Conservation (phyloP, 2,797 vertebrate species). For the Borostomias antarcticus region DNA sequence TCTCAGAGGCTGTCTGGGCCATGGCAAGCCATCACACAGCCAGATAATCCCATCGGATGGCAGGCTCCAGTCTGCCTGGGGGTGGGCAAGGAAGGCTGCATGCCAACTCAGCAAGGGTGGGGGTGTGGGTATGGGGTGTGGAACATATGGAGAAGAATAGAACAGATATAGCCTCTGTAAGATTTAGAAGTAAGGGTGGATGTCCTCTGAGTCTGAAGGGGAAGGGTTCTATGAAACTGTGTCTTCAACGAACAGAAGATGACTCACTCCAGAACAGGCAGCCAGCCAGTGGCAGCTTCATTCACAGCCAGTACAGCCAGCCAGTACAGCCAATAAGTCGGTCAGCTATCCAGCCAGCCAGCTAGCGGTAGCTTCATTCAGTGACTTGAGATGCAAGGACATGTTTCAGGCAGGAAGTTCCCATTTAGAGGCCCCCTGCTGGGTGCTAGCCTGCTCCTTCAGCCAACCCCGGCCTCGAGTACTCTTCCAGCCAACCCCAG, state of each 20-base stretch:
- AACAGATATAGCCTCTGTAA: constrained; percentile 18
- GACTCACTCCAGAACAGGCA: not conserved
- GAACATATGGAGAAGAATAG: constrained; percentile 35
- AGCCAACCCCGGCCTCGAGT: not conserved
- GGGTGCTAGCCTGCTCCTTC: not conserved
- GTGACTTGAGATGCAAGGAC: constrained; percentile 76
- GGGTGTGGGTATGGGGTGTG: not conserved
- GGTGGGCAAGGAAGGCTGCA: too few relatives aligned
- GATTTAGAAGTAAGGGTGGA: constrained; percentile 3
- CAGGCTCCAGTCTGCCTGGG: constrained; percentile 54
- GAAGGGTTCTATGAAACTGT: not conserved
- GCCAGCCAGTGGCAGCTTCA: not conserved
- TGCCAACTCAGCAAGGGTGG: too few relatives aligned
- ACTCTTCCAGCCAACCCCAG: not conserved
- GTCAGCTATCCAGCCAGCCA: not conserved
- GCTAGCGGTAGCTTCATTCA: constrained; percentile 49
- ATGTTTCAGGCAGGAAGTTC: constrained; percentile 73
- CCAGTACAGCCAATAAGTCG: not conserved
- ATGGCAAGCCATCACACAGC: constrained; percentile 65
- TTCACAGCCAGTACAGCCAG: not conserved
- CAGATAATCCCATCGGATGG: constrained; percentile 72
- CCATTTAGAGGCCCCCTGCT: constrained; percentile 59
- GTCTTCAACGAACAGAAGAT: not conserved
- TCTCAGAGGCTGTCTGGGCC: constrained; percentile 58
- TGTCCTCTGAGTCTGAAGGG: not conserved